phyloP scores from a whole-genome alignment of 1,140 invertebrate genomes.

The Elymnias hypermnestra region DNA sequence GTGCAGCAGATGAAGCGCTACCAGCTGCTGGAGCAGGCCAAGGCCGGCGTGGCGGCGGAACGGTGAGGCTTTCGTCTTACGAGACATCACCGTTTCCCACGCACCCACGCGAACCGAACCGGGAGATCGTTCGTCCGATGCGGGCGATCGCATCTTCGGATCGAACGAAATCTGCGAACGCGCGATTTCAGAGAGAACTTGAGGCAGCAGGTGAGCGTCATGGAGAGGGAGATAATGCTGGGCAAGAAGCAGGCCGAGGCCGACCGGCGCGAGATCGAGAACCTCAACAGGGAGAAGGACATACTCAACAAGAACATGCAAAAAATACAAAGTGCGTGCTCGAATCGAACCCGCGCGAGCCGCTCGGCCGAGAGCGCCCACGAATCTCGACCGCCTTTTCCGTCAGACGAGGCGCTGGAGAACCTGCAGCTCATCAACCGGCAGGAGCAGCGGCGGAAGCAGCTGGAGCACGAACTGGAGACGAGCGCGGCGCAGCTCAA shows the following conservation, averaged over 20 bases:
- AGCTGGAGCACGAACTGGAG: conserved; percentile 64
- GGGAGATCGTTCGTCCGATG: too few species aligned
- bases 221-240: conserved; percentile 72
- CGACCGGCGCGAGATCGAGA: conserved; percentile 69
- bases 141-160: too few species aligned
- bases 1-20: conserved; percentile 52
- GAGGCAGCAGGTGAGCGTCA: conserved; percentile 59
- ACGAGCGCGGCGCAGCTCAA: conserved; percentile 41
- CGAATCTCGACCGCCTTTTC: not conserved
- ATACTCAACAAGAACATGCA: conserved; percentile 74
- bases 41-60: conserved; percentile 50
- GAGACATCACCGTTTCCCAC: too few species aligned
- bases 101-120: too few species aligned
- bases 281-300: conserved; percentile 76
- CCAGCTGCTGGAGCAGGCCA: conserved; percentile 55
- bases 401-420: conserved; percentile 54
- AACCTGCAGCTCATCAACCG: conserved; percentile 56
- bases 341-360: too few species aligned
- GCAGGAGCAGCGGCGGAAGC: conserved; percentile 54
- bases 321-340: conserved; percentile 65
- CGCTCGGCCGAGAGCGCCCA: too few species aligned
- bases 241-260: conserved; percentile 66
- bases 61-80: too few species aligned
- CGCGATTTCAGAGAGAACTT: conserved; percentile 42
- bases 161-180: not conserved